Evolutionary conservation across 2,797 vertebrate species (phyloP), one percentile per base, ranked within the genome.

Genomic region (Poeciliopsis turneri): DNA sequence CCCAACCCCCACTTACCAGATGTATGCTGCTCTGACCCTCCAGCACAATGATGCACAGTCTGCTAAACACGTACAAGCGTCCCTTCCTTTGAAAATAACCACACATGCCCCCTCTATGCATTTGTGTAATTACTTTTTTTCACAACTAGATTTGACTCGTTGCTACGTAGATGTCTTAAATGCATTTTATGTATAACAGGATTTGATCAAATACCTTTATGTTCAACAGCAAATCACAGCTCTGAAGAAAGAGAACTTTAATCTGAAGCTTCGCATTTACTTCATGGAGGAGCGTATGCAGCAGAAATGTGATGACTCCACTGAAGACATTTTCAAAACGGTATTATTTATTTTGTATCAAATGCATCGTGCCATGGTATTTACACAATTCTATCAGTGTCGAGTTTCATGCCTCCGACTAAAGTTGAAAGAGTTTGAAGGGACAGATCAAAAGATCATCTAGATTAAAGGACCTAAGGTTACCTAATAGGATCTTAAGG

Each of bases 221-320:
- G 41, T 70, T 83, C 55, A 45, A 1, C 88, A 99, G 97, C 98
- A 99, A 97, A 99, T 99, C 90, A 97, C 96, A 57, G 98, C 97
- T 76, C 88, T 99, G 89, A 98, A 99, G 92, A 99, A 99, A 89
- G 98, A 99, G 83, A 99, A 99, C 91, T 99, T 99, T 87, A 99
- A 98, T 92, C 92, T 99, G 85, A 99, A 99, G 87, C 96, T 99
- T 78, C 97, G 98, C 53, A 99, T 99, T 84, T 99, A 99, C 93
- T 99, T 99, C 88, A 95, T 99, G 90, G 98, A 99, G 89, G 98
- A 99, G 84, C 96, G 95, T 69, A 97, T 99, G 93, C 97, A 99
- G 81, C 97, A 98, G 93, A 97, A 97, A 88, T 97, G 97, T 76
- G 97, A 98, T 13, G 97, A 96, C 92, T 96, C 97, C 79, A 97